phyloP scores from a whole-genome alignment of 2,113 vertebrate species.

The Orientallactaga bullata region DNA sequence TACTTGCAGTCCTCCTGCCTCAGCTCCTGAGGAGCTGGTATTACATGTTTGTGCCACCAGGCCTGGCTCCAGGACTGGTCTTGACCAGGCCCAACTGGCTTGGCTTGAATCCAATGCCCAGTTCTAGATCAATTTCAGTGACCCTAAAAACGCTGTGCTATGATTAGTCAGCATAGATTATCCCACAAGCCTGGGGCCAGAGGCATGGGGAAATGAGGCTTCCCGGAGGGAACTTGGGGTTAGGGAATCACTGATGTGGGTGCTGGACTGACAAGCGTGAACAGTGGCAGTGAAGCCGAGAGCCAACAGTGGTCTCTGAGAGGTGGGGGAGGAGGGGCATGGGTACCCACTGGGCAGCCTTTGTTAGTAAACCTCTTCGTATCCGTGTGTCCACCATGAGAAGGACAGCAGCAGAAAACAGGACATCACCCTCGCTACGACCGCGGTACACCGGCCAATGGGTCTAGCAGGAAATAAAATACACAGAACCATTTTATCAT shows the following conservation, averaged over 20 bases:
- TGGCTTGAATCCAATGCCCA: not conserved
- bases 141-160: not conserved
- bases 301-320: not conserved
- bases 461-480: not conserved
- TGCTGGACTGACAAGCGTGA: not conserved
- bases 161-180: not conserved
- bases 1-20: not conserved
- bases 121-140: not conserved
- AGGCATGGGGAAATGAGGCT: not conserved
- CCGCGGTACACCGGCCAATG: not conserved
- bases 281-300: no score
- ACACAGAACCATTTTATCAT: constrained; percentile 4
- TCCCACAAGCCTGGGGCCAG: not conserved
- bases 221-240: not conserved
- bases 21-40: not conserved
- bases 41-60: not conserved
- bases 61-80: not conserved
- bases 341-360: not conserved
- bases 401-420: not conserved
- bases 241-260: not conserved
- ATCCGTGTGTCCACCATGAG: not conserved
- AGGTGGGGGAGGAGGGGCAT: not conserved
- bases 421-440: not conserved
- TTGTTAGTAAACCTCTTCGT: not conserved
- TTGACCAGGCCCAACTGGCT: not conserved